Base-by-base conservation (phyloP, 2,113 vertebrate genomes). In the Chaetorhynchus papuensis region DNA sequence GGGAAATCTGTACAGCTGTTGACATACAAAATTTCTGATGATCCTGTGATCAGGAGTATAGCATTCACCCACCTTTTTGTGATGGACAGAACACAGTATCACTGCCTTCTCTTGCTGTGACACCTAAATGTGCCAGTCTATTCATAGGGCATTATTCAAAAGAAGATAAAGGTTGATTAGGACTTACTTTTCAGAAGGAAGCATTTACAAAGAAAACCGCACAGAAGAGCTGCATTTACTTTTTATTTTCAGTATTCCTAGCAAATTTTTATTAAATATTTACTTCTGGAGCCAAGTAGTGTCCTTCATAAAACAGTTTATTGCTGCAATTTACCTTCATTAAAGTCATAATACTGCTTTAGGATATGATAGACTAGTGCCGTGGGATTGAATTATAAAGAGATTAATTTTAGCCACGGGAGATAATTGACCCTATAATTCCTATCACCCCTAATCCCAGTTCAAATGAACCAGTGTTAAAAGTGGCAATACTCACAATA, bases 391-490 rank as follows among this genome's bases (percentile, higher is more conserved):
- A 95, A 96, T 94, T 92, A 89, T 91, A 86, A 89, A 90, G 84
- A 97, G 79, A 96, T 93, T 96, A 82, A 93, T 94, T 95, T 96
- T 89, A 92, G 88, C 93, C 90, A 89, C 16, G 0, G 15, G 76
- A 92, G 60, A 96, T 96, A 97, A 97, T 93, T 96, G 94, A 95
- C 94, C 96, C 93, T 78, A 79, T 93, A 95, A 96, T 96, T 95
- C 76, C 92, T 93, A 84, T 81, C 93, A 92, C 77, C 92, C 77
- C 65, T 96, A 95, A 95, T 96, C 92, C 93, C 89, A 92, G 77
- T 95, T 96, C 90, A 93, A 92, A 92, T 96, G 92, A 96, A 79
- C 85, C 80, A 61, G 23, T 82, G 79, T 93, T 96, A 71, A 92
- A 95, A 95, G 86, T 78, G 88, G 76, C 93, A 94, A 64, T 90